A percentile compares a stretch with the other conserved stretches of the same genome.
Evolutionary conservation across 2,797 vertebrate species (phyloP).

Genomic region (Lepus oiostolus): DNA sequence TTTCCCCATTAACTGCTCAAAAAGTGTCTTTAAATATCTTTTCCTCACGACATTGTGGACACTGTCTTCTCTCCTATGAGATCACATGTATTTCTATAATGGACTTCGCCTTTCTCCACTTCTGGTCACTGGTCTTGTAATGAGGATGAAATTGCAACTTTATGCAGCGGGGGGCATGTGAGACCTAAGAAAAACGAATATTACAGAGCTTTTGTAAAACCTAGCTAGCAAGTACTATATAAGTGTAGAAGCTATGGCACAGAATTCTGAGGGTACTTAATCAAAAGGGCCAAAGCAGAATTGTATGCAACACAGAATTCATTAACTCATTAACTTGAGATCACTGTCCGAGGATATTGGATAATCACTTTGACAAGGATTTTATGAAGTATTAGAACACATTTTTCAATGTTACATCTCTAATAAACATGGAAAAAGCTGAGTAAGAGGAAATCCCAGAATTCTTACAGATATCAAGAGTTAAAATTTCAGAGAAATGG

Average conservation of each 20-base stretch:
- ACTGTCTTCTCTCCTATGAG: background rate
- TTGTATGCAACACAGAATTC: background rate
- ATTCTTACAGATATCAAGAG: background rate
- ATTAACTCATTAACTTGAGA: background rate
- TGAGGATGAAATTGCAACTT: background rate
- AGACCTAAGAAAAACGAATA: background rate
- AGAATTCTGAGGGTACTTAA: background rate
- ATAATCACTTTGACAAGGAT: background rate
- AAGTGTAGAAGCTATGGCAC: background rate
- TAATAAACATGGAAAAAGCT: background rate
- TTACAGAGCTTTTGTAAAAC: background rate
- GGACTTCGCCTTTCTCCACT: background rate
- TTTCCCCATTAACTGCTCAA: background rate
- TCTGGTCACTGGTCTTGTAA: background rate
- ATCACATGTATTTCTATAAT: background rate
- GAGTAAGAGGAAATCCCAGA: background rate
- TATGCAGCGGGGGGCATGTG: background rate
- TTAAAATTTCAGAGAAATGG: background rate
- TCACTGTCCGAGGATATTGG: background rate
- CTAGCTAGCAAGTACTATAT: background rate
- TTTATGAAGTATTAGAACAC: background rate
- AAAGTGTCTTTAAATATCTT: background rate
- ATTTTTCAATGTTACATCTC: background rate
- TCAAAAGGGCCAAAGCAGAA: background rate
- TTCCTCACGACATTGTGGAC: background rate